phyloP scores from a whole-genome alignment of 2,113 vertebrate species.

The Nothobranchius kuhntae region DNA sequence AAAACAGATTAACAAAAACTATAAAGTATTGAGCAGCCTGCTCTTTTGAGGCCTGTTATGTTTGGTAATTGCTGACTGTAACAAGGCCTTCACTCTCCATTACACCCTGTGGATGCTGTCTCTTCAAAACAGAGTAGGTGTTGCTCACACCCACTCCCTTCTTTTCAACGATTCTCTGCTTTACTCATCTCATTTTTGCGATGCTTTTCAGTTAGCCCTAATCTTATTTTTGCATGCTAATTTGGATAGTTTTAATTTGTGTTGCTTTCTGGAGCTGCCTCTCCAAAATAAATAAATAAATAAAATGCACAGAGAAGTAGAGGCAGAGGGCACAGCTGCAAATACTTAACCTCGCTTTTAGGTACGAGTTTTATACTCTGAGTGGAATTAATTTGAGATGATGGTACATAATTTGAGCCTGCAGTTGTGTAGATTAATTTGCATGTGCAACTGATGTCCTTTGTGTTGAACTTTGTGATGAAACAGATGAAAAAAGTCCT shows the following conservation, averaged over 20 bases:
- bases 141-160: slow-evolving; percentile 49
- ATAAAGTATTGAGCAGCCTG: slow-evolving; percentile 16
- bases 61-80: slow-evolving; percentile 38
- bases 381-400: slow-evolving; percentile 46
- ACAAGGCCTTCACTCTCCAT: slow-evolving; percentile 25
- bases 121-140: slow-evolving; percentile 47
- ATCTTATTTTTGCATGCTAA: slow-evolving; percentile 62
- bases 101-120: slow-evolving; percentile 39
- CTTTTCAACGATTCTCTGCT: not conserved
- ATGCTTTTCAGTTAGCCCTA: slow-evolving; percentile 41
- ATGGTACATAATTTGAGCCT: not conserved
- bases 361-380: slow-evolving; percentile 47
- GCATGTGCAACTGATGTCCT: not conserved
- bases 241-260: slow-evolving; percentile 30
- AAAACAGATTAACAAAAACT: slow-evolving; percentile 9
- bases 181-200: slow-evolving; percentile 30
- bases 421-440: not conserved
- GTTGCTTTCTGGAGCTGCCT: slow-evolving; percentile 7
- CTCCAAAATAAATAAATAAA: not conserved
- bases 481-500: no score
- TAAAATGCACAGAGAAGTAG: slow-evolving; percentile 26
- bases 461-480: no score
- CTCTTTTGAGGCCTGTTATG: slow-evolving; percentile 15
- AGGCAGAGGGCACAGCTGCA: slow-evolving; percentile 56
- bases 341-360: slow-evolving; percentile 60